A percentile compares a stretch with the other conserved stretches of the same genome.
phyloP scores from a whole-genome alignment of 2,888 invertebrate genomes.

The Heliconius erato region DNA sequence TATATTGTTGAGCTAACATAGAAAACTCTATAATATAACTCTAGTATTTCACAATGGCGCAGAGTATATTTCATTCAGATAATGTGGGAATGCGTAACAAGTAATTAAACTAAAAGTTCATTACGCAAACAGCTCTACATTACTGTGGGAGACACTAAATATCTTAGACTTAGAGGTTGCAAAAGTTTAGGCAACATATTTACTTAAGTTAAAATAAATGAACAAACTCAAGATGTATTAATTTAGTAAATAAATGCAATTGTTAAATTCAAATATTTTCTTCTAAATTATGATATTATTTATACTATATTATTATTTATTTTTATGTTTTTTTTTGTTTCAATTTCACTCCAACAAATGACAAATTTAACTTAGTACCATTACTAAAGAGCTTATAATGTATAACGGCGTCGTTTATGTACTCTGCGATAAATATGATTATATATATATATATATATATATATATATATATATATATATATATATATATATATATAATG shows the following conservation, averaged over 20 bases:
- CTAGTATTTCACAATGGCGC: neutral
- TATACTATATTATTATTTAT: too few species aligned
- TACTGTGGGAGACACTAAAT: conserved; percentile 29
- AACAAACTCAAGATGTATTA: neutral
- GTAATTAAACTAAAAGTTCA: conserved; percentile 45
- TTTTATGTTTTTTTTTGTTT: too few species aligned
- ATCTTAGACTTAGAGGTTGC: conserved; percentile 36
- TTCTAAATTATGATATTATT: neutral
- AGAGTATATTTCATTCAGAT: conserved; percentile 12
- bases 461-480: too few species aligned
- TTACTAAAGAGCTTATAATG: too few species aligned
- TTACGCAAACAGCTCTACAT: conserved; percentile 32
- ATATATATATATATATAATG: too few species aligned
- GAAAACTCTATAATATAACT: neutral
- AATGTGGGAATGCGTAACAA: conserved; percentile 19
- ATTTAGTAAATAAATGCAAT: neutral
- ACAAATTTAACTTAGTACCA: too few species aligned
- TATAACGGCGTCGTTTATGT: too few species aligned
- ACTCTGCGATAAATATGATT: too few species aligned
- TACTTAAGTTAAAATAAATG: conserved; percentile 18
- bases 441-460: too few species aligned
- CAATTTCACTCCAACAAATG: too few species aligned
- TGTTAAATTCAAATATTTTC: neutral
- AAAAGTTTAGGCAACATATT: conserved; percentile 29
- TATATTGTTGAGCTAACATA: neutral